Conservation (phyloP, 2,888 invertebrate genomes). For the Melanostoma scalare region DNA sequence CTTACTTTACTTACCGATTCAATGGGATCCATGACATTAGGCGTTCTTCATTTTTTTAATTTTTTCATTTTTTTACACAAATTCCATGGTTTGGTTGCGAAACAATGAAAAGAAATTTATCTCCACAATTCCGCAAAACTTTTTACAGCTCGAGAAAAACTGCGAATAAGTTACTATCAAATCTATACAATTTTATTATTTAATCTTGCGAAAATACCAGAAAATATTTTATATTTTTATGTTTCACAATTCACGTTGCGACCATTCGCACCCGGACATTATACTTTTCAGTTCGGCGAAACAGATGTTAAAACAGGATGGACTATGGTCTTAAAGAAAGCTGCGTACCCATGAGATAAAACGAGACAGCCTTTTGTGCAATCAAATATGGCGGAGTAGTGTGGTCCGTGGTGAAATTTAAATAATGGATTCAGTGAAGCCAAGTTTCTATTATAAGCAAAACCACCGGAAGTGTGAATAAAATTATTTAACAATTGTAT, state of each 20-base stretch:
- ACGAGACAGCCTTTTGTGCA: constrained; percentile 28
- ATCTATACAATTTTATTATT: constrained; percentile 41
- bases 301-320: constrained; percentile 51
- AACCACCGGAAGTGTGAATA: constrained; percentile 1
- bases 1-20: constrained; percentile 86
- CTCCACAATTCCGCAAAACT: constrained; percentile 3
- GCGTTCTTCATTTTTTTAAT: constrained; percentile 67
- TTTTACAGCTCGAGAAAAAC: background rate
- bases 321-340: constrained; percentile 1
- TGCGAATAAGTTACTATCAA: constrained; percentile 10
- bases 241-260: constrained; percentile 72
- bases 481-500: background rate
- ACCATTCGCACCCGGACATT: constrained; percentile 73
- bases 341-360: constrained; percentile 8
- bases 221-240: constrained; percentile 65
- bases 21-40: constrained; percentile 85
- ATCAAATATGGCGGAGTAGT: constrained; percentile 52
- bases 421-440: constrained; percentile 20
- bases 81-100: constrained; percentile 71
- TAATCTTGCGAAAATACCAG: constrained; percentile 46
- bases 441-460: background rate
- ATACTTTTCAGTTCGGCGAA: constrained; percentile 64
- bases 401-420: constrained; percentile 48
- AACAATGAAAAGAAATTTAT: constrained; percentile 48
- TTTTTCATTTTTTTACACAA: constrained; percentile 59